Base-by-base conservation (phyloP, 2,888 invertebrate genomes). In the Neoitamus cyanurus region DNA sequence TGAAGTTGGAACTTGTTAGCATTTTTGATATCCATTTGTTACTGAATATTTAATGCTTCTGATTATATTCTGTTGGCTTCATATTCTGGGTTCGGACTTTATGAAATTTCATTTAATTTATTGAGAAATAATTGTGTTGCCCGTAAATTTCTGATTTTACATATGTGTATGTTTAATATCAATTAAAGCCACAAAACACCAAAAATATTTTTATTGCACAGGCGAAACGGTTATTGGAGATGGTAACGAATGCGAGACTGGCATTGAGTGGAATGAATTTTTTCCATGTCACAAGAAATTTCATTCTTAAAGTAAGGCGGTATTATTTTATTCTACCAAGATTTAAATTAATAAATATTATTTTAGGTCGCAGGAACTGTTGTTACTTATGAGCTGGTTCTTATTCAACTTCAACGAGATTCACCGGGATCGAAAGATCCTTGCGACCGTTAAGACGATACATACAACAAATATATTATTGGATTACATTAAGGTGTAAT, bases 281-380 rank as follows among this genome's bases (percentile, higher is more conserved):
- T 85, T 94, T 93, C 86, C 89, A 91, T 34, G 88, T 94, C 15
- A 92, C 93, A 4, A 90, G 93, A 86, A 91, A 92, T 87, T 91
- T 93, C 83, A 88, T 94, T 46, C 88, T 94, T 46, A 92, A 92
- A 90, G 94, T 93, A 84, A 87, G 70, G 5, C 25, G 9, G n/a
- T 7, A 20, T 46, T 78, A 0, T 5, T 28, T 77, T 6, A 48
- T 25, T 20, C 6, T 25, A 6, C 6, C 7, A 58, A 1, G 6
- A 25, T 37, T 6, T 5, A 20, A 11, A 20, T 37, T 69, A 34
- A 68, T 37, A 4, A 15, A 37, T 9, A 25, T 69, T 30, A 84
- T 82, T 85, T n/a, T 89, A 94, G 94, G 92, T 94, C 86, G 93
- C 93, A 11, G 93, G 93, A 20, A 93, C 94, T 0, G 93, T 94